Evolutionary conservation across 1,140 invertebrate species (phyloP), one percentile per base, ranked within the genome.

Genomic region (Mactra quadrangularis): DNA sequence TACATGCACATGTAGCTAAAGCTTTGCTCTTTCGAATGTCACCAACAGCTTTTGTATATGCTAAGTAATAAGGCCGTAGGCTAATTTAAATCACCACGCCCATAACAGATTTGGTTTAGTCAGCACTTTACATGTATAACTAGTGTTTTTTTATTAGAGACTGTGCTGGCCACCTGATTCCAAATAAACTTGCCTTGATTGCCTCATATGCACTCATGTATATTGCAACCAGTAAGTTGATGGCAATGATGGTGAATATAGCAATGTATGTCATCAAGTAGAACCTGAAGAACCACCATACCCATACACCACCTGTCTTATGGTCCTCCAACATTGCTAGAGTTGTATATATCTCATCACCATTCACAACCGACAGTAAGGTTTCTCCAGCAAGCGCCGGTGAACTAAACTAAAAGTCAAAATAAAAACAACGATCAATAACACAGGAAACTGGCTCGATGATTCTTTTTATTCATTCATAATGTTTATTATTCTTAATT

Each of bases 291-390:
- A 79, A 70, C n/a, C 9, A 17, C 64, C 77, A 70, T 19, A 79
- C 52, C 52, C 31, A 41, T 3, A 38, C 22, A 13, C 55, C 45
- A 3, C 77, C 62, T 15, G 64, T 47, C 31, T 79, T 70, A 17
- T 41, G 9, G 11, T 22, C n/a, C n/a, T 79, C 62, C 11, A 79
- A 27, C 33, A 57, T 70, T 3, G 77, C 62, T 25, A 79, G 9
- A 0, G 77, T 79, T 6, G 64, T n/a, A n/a, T 27, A 79, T 29
- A 79, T 68, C 19, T 70, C 77, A 17, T 79, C 77, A 4, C 77
- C 77, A 22, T 27, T 55, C n/a, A 70, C 55, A 2, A 79, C 41
- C 1, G 62, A 35, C 17, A 70, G 11, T 45, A 79, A 33, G 19
- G 77, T 79, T 22, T 45, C 77, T 0, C 52, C 66, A 15, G 52